Base-by-base conservation (phyloP, 2,113 vertebrate genomes). In the Herpetotheres cachinnans region DNA sequence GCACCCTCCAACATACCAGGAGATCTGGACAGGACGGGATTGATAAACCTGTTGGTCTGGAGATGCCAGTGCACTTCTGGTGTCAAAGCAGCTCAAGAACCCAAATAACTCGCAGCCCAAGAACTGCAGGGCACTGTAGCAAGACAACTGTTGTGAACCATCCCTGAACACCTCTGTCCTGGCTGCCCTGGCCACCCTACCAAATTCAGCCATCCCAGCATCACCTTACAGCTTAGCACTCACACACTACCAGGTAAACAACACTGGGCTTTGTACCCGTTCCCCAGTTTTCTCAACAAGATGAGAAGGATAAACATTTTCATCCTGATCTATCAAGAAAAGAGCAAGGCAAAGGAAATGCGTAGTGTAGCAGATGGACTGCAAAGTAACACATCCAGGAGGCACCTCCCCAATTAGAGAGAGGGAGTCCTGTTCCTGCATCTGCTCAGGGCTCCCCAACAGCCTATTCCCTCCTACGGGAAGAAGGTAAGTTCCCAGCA, bases 201-300 rank as follows among this genome's bases (percentile, higher is more conserved):
- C 54, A 17, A 34, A 29, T 1, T 5, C 40, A 36, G 55, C 13
- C 50, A 58, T 36, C 34, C 47, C 59, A 55, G 52, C 72, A 34
- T 6, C 58, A 10, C 59, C 54, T 30, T 9, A 13, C 29, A 19
- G 50, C 77, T 71, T 4, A 34, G 36, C n/a, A 10, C 19, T 22
- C 9, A 0, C 58, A 52, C 2, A 0, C 3, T 3, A 0, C 26
- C 2, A 1, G 14, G 13, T 4, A 8, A 55, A 38, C n/a, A 50
- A 1, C 78, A 13, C 38, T 0, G 0, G 34, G 50, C 36, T 71
- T 11, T 9, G 4, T 5, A 36, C 2, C 52, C 6, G 0, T 17
- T 65, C 25, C 46, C 25, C 15, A 7, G 29, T 16, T 24, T 78
- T 24, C 58, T 21, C 72, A 54, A 58, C 24, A 18, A 46, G 16